These are phyloP conservation scores for Copsychus sechellarum DNA, from an alignment of 2,113 vertebrate genomes.

Conservation along the genomic window DNA sequence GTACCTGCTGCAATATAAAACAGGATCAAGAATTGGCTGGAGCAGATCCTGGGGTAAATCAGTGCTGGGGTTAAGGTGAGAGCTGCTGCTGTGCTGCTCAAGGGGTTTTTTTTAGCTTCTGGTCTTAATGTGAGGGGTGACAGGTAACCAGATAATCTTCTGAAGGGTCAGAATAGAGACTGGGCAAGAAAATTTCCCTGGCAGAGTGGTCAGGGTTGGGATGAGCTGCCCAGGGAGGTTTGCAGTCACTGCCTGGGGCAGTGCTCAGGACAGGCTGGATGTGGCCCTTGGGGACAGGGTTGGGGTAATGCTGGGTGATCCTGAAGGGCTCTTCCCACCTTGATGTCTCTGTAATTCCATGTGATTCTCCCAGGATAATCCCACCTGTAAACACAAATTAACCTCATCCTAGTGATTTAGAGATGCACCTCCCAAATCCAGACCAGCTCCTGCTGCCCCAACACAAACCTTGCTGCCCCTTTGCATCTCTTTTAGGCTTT, in stretches of 20 bases:
- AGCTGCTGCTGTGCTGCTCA: neutral
- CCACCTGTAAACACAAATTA: neutral
- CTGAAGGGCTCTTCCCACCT: too few relatives aligned
- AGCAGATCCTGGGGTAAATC: neutral
- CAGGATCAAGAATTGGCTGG: neutral
- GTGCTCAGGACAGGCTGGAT: too few relatives aligned
- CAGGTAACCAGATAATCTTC: neutral
- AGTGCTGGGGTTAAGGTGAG: neutral
- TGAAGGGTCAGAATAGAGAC: neutral
- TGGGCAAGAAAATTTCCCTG: neutral
- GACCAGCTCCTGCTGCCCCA: neutral
- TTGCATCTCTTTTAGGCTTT: neutral
- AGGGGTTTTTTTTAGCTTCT: neutral
- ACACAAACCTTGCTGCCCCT: neutral
- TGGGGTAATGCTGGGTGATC: accelerated
- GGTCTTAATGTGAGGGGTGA: too few relatives aligned
- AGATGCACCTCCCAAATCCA: neutral
- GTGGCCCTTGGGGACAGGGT: neutral
- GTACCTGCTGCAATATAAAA: neutral
- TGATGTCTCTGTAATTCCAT: too few relatives aligned
- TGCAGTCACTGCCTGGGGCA: neutral
- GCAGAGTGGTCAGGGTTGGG: neutral
- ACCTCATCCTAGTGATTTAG: neutral
- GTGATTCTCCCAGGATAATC: neutral
- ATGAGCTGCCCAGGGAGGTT: neutral